Base-by-base conservation (phyloP, 2,888 invertebrate genomes). In the Chrysolina oricalcia region DNA sequence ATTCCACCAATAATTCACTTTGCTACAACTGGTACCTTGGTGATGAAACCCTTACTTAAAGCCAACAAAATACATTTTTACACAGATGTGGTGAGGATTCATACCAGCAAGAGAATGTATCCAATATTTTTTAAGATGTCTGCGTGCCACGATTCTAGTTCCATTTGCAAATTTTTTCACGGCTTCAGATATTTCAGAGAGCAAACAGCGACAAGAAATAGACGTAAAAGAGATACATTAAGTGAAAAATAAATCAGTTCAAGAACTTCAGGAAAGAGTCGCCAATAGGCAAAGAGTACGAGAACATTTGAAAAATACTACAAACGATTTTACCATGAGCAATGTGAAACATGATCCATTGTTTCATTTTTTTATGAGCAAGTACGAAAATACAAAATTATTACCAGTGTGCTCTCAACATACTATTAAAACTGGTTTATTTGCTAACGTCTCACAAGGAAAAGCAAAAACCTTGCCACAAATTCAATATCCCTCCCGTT, bases 291-390 rank as follows among this genome's bases (percentile, higher is more conserved):
- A 48, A 21, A 46, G 23, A 66, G 46, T 46, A 46, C 66, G 15
- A 13, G 46, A 66, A 17, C 64, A n/a, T 43, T 65, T 65, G 13
- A 65, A 43, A 4, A 43, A 19, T 46, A 66, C 21, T 15, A 48
- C 66, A 48, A 66, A 48, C 50, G 48, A 66, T 48, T 66, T 48
- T 23, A 66, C 66, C 46, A 66, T 66, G 23, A 66, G 66, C 23
- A 46, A 66, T 66, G 66, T 66, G 11, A 48, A 66, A 21, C 8
- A 53, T 21, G 53, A 53, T 53, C 53, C 53, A 19, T 13, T 66
- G 19, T 46, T 66, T 66, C 6, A 46, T 48, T 66, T 66, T 66
- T 66, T 66, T 23, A 48, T 66, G 19, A 66, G 66, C 50, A 66
- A 48, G 66, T 66, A 66, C 46, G 27, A 66, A 48, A 66, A 21